A percentile compares a stretch with the other conserved stretches of the same genome.
These are phyloP conservation scores for Lycaena phlaeas DNA, from an alignment of 2,888 invertebrate genomes.

Conservation along the genomic window DNA sequence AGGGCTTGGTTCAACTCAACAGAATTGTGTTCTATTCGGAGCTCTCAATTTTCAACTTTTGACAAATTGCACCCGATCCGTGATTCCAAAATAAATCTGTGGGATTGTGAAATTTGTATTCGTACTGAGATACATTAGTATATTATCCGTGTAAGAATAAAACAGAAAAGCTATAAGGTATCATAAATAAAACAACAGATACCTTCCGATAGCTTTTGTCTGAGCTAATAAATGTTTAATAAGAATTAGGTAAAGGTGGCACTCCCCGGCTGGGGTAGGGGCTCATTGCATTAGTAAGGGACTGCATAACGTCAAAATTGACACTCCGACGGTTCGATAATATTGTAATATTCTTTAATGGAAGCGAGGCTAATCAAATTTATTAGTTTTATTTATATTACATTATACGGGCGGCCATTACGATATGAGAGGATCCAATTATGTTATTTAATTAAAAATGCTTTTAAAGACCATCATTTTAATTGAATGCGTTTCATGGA, in stretches of 20 bases:
- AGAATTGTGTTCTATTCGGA: constrained; percentile 25
- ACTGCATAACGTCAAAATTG: constrained; percentile 58
- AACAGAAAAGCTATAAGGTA: constrained; percentile 58
- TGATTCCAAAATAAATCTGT: constrained; percentile 9
- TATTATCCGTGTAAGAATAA: constrained; percentile 21
- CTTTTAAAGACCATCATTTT: neutral
- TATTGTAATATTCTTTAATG: constrained; percentile 29
- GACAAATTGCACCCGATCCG: neutral
- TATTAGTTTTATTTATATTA: constrained; percentile 17
- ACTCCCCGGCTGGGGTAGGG: constrained; percentile 33
- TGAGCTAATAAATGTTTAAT: constrained; percentile 72
- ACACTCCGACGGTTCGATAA: constrained; percentile 28
- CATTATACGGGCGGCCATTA: constrained; percentile 9
- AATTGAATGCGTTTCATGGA: too few relatives aligned
- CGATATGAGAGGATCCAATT: constrained; percentile 4
- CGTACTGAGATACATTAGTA: constrained; percentile 14
- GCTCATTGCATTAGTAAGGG: constrained; percentile 50
- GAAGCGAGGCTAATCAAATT: constrained; percentile 21
- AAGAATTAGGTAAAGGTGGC: constrained; percentile 65
- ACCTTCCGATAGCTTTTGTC: constrained; percentile 58
- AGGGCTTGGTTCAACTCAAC: constrained; percentile 13
- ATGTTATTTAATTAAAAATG: constrained; percentile 4
- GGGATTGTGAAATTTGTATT: neutral
- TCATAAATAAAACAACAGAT: constrained; percentile 67
- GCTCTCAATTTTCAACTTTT: constrained; percentile 4